A percentile compares a stretch with the other conserved stretches of the same genome.
Conservation (phyloP, 2,113 vertebrate species). For the Scophthalmus maximus region DNA sequence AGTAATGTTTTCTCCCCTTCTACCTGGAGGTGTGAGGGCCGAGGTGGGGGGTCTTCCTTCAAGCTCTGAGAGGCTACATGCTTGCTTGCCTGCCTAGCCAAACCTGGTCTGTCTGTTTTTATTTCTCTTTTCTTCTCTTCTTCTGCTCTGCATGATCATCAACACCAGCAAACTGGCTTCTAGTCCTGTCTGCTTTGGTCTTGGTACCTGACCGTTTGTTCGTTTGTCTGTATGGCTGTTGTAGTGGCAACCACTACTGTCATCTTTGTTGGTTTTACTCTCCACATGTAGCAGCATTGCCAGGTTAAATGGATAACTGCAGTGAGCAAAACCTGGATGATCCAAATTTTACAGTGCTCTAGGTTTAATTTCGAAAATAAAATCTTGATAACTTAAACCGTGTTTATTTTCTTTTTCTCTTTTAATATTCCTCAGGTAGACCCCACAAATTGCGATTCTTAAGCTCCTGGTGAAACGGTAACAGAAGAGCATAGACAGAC, state of each 20-base stretch:
- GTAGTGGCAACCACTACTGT: slow-evolving; percentile 15
- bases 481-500: neutral
- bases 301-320: slow-evolving; percentile 12
- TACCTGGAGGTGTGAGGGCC: slow-evolving; percentile 70
- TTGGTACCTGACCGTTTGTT: slow-evolving; percentile 31
- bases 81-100: slow-evolving; percentile 73
- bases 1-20: slow-evolving; percentile 56
- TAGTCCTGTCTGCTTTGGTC: slow-evolving; percentile 62
- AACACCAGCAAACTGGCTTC: slow-evolving; percentile 62
- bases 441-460: neutral
- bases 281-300: slow-evolving; percentile 7
- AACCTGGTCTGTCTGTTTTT: slow-evolving; percentile 56
- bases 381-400: neutral
- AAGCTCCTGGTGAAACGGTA: neutral
- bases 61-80: slow-evolving; percentile 73
- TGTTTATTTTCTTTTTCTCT: neutral
- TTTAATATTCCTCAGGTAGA: neutral
- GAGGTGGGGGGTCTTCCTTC: slow-evolving; percentile 63
- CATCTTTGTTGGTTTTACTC: slow-evolving; percentile 20
- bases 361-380: slow-evolving; percentile 1
- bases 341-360: neutral
- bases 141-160: slow-evolving; percentile 72
- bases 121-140: slow-evolving; percentile 44
- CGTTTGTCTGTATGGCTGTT: slow-evolving; percentile 49
- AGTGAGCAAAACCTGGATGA: neutral